These are phyloP conservation scores for Agrochola lychnidis DNA, from an alignment of 2,888 invertebrate genomes.

Conservation along the genomic window DNA sequence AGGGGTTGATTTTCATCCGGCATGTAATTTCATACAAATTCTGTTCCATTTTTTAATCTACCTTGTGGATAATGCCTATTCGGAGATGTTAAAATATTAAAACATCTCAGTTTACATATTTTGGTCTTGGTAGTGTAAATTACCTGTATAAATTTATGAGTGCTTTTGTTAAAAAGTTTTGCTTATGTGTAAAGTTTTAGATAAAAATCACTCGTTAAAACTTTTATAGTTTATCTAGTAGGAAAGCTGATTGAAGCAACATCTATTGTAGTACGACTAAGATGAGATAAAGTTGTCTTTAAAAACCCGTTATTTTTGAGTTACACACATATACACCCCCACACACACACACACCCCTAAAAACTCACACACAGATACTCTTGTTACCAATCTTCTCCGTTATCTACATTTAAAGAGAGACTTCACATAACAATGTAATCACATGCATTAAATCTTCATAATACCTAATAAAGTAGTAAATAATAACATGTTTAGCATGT, in stretches of 20 bases:
- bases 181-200: not conserved
- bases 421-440: slow-evolving; percentile 9
- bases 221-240: not conserved
- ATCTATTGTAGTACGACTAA: not conserved
- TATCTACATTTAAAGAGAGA: not conserved
- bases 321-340: not conserved
- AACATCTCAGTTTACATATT: not conserved
- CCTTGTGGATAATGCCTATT: not conserved
- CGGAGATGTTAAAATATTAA: not conserved
- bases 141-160: not conserved
- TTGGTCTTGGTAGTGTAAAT: not conserved
- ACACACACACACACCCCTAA: not conserved
- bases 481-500: slow-evolving; percentile 39
- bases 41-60: too few species aligned
- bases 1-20: not conserved
- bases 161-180: not conserved
- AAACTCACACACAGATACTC: not conserved
- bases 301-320: not conserved
- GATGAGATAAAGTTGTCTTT: not conserved
- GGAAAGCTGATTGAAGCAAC: not conserved
- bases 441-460: slow-evolving; percentile 26
- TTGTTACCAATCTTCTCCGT: not conserved
- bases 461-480: slow-evolving; percentile 45
- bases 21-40: not conserved
- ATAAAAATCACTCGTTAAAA: not conserved